phyloP scores from a whole-genome alignment of 2,888 invertebrate genomes.

The Nesidiocoris tenuis region DNA sequence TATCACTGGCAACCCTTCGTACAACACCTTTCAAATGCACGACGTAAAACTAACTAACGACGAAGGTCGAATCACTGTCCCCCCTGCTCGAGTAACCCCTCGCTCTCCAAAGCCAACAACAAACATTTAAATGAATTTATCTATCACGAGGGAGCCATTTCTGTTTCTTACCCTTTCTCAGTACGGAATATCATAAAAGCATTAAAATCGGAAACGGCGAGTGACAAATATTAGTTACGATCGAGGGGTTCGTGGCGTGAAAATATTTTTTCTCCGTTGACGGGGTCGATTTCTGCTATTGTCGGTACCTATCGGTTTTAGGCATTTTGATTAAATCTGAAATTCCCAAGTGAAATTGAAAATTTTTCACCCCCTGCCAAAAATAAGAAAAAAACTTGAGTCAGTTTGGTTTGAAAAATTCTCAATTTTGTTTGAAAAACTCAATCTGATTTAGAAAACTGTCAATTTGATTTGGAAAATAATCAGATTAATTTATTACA shows the following conservation, averaged over 20 bases:
- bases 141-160: conserved; percentile 25
- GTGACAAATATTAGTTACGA: conserved; percentile 27
- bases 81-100: background rate
- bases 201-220: conserved; percentile 9
- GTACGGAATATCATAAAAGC: conserved; percentile 38
- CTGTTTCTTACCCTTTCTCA: background rate
- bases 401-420: too few species aligned
- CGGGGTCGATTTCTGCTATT: too few species aligned
- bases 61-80: background rate
- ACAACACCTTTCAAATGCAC: background rate
- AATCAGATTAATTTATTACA: too few species aligned
- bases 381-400: too few species aligned
- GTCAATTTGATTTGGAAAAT: too few species aligned
- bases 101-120: background rate
- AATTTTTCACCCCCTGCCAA: too few species aligned
- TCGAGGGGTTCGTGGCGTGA: background rate
- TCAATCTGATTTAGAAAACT: too few species aligned
- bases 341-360: too few species aligned
- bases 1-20: background rate
- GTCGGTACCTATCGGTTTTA: too few species aligned
- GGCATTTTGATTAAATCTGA: too few species aligned
- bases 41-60: background rate
- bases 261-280: too few species aligned
- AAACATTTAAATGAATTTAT: conserved; percentile 40
- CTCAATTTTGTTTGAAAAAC: too few species aligned